Conservation (phyloP, 2,888 invertebrate species). For the Lepidocyrtinus sp. region DNA sequence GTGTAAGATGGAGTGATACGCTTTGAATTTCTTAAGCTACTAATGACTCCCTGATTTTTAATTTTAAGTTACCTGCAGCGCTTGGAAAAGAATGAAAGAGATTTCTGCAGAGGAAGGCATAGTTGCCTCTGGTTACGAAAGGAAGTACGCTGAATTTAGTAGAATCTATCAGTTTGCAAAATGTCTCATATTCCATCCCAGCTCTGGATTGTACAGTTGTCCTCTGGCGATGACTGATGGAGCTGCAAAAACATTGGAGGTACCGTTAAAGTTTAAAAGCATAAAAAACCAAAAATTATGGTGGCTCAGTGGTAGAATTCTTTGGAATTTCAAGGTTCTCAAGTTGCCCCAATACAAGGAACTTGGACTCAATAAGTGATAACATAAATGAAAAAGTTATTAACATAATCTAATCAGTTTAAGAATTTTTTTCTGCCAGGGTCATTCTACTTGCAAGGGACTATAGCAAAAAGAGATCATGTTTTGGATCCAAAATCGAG, state of each 20-base stretch:
- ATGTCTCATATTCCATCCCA: constrained; percentile 74
- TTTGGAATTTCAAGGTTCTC: no score
- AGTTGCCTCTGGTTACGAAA: constrained; percentile 74
- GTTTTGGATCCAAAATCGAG: constrained; percentile 74
- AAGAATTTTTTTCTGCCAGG: no score
- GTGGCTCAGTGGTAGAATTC: no score
- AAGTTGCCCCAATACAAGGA: constrained; percentile 64
- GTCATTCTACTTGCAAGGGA: constrained; percentile 74
- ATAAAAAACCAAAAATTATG: no score
- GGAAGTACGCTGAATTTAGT: constrained; percentile 72
- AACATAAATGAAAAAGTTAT: no score
- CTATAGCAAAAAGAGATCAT: constrained; percentile 73
- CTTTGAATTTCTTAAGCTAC: background rate
- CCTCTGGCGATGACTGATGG: constrained; percentile 78
- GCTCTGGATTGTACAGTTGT: constrained; percentile 75
- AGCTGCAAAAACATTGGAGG: constrained; percentile 75
- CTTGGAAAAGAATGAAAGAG: constrained; percentile 75
- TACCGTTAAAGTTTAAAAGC: no score
- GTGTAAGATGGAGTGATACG: background rate
- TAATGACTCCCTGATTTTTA: background rate
- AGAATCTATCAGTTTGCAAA: constrained; percentile 75
- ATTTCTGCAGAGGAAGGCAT: constrained; percentile 76
- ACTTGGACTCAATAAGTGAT: no score
- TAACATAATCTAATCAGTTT: no score
- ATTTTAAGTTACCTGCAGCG: constrained; percentile 73